Evolutionary conservation across 2,797 vertebrate genomes (phyloP), one percentile per base, ranked within the genome.

Genomic region (Pteropus rufus): DNA sequence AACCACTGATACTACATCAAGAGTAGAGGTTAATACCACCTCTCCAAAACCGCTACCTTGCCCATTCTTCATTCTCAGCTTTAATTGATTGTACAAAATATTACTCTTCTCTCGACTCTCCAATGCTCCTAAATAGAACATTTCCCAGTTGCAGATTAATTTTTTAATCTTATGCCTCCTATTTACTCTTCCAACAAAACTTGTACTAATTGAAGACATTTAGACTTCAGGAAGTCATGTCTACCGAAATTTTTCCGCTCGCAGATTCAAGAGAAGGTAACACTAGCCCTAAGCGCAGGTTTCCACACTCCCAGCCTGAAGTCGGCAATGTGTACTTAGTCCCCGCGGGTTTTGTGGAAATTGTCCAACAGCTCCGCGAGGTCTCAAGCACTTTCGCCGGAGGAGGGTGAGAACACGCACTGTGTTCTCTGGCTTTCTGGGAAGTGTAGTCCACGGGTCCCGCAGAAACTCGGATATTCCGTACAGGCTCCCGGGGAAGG

Each of bases 291-390:
- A 49, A 18, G 15, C 2, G 39, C 19, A 7, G 21, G 10, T 60
- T 29, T 0, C 7, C 49, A 11, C 21, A 7, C 16, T 23, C 34
- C 5, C 4, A 3, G 7, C 39, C 14, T 4, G 39, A 60, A 46
- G 7, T 5, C 1, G 15, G 12, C 16, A 18, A 3, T 1, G 44
- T 0, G 7, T 41, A 29, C n/a, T 8, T 4, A 0, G 24, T 19
- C 4, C 31, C 26, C 10, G 26, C 1, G 5, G 2, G n/a, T 18
- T 2, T 31, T 31, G 44, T 29, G 72, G 64, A 31, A 70, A 36
- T 3, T 31, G 46, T 34, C 3, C 44, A 31, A 7, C 15, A 9
- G 5, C 34, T 64, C 29, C 2, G 0, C 5, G 7, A 2, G 11
- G 23, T 3, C 18, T 7, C 15, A 14, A 70, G n/a, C 24, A 54